These are phyloP conservation scores for Drosophila nr. medialis DNA, from an alignment of 2,888 invertebrate genomes.

Conservation along the genomic window DNA sequence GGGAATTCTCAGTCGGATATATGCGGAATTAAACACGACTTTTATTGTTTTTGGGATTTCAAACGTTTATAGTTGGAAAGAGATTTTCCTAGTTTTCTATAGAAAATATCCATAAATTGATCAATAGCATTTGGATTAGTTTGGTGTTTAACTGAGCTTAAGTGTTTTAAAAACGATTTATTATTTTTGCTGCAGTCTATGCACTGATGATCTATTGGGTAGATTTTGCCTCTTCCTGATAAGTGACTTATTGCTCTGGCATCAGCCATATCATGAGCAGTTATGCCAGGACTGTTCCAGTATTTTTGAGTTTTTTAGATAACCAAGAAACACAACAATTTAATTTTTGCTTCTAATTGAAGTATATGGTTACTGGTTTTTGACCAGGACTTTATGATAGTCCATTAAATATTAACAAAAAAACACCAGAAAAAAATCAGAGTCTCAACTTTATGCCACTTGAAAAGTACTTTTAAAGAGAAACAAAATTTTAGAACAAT, in stretches of 20 bases:
- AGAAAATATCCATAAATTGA: neutral
- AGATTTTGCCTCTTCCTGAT: neutral
- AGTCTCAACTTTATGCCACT: neutral
- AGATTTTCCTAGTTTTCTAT: neutral
- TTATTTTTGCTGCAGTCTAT: neutral
- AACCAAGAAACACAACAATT: neutral
- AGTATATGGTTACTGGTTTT: no score
- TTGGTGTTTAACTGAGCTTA: neutral
- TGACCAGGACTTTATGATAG: no score
- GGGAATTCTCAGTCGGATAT: constrained; percentile 5
- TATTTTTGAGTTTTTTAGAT: neutral
- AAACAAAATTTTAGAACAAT: neutral
- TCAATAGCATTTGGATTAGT: neutral
- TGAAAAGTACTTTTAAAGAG: neutral
- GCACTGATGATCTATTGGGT: neutral
- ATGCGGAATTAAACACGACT: neutral
- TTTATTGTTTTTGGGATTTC: neutral
- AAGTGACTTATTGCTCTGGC: neutral
- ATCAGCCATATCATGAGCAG: neutral
- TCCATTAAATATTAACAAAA: neutral
- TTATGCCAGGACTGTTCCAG: neutral
- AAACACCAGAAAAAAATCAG: neutral
- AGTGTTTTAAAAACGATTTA: neutral
- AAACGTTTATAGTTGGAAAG: neutral
- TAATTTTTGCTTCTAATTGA: neutral